Evolutionary conservation across 1,140 invertebrate genomes (phyloP), one percentile per base, ranked within the genome.

Genomic region (Ridgeia piscesae): DNA sequence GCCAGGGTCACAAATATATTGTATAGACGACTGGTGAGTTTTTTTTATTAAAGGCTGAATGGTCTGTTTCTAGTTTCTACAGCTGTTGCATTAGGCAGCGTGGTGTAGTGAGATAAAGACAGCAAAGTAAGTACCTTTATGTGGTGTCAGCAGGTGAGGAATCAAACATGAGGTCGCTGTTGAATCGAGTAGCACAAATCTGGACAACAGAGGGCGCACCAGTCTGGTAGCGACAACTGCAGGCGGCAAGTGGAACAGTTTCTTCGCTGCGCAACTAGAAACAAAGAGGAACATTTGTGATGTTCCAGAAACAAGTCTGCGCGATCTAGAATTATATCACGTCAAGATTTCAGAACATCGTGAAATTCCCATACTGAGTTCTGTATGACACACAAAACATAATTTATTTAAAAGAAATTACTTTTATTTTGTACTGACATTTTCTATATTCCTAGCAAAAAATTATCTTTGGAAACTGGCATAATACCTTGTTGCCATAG

Each of bases 111-210:
- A 31, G 58, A 89, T 9, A 93, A 58, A 21, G 6, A 33, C 33
- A 8, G n/a, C n/a, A n/a, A n/a, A n/a, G n/a, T n/a, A n/a, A n/a
- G 48, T 91, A 94, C 94, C 94, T 93, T 89, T 96, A 95, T 97
- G 97, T 35, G 98, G 97, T 93, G 97, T 97, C 34, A 98, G 96
- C 93, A 98, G 96, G 95, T 96, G 97, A 89, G 98, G 98, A 92
- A 98, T 96, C 9, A 98, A 96, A 95, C 97, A 97, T 91, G 96
- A 96, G 95, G 97, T 97, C 27, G 98, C 98, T 89, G 97, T 97
- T 93, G 96, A 95, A 96, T 98, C 97, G 35, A 98, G 95, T 77
- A 98, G 96, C 35, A 98, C 98, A 96, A 98, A 97, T 94, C 98
- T 97, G 1, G 98, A 98, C 21, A 98, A 95, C 48, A 98, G 95